These are phyloP conservation scores for Corbicula japonica DNA, from an alignment of 2,888 invertebrate species.

Conservation along the genomic window DNA sequence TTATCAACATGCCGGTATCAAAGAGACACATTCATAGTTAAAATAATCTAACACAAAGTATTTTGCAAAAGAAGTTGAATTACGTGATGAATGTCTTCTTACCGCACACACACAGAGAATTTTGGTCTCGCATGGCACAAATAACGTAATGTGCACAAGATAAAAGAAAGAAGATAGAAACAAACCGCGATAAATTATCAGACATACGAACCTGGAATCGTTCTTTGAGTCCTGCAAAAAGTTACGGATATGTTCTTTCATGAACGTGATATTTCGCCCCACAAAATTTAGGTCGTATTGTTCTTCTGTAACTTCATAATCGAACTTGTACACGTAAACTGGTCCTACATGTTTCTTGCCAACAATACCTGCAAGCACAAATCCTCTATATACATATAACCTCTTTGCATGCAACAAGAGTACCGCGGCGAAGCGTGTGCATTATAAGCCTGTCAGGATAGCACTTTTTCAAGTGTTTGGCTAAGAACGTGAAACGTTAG, in stretches of 20 bases:
- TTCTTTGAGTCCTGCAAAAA: conserved; percentile 88
- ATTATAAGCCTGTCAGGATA: no score
- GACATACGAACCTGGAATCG: conserved; percentile 61
- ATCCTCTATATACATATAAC: no score
- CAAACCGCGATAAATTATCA: not conserved
- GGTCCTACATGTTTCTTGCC: conserved; percentile 97
- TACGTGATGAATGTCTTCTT: not conserved
- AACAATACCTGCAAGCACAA: conserved; percentile 90
- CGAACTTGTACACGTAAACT: conserved; percentile 91
- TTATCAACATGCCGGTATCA: no score
- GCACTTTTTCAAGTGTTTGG: no score
- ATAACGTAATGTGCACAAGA: not conserved
- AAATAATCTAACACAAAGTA: not conserved
- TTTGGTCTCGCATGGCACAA: not conserved
- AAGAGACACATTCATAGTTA: no score
- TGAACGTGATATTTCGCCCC: conserved; percentile 95
- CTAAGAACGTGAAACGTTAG: no score
- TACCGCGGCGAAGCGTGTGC: no score
- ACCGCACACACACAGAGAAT: not conserved
- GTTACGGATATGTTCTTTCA: conserved; percentile 92
- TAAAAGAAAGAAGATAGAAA: not conserved
- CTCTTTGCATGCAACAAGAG: no score
- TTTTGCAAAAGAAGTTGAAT: not conserved
- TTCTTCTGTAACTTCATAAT: conserved; percentile 95
- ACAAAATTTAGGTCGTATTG: conserved; percentile 95